phyloP scores from a whole-genome alignment of 2,113 vertebrate genomes.

The Dolichotis patagonum region DNA sequence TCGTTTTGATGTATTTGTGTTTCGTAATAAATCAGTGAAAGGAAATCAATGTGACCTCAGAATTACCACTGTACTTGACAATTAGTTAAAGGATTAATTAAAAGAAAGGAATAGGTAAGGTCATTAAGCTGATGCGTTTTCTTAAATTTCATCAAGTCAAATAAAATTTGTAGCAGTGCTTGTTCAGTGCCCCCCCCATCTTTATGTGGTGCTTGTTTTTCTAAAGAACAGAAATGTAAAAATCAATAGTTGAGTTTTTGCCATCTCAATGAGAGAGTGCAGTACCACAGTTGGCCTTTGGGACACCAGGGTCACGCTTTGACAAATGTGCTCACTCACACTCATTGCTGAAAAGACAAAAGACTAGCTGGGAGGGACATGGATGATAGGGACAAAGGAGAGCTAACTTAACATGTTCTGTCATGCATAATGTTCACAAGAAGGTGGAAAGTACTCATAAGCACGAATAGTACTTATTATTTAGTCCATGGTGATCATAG shows the following conservation, averaged over 20 bases:
- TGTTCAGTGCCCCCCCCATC: neutral
- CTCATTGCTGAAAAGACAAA: neutral
- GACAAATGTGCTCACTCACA: neutral
- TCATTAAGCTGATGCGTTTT: neutral
- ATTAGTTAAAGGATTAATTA: neutral
- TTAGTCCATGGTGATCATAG: neutral
- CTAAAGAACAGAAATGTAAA: neutral
- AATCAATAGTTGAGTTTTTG: slow-evolving; percentile 17
- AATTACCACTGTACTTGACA: neutral
- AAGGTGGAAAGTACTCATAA: neutral
- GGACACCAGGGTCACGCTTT: neutral
- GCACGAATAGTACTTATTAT: neutral
- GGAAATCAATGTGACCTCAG: slow-evolving; percentile 3
- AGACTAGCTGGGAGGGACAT: neutral
- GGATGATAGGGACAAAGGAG: slow-evolving; percentile 13
- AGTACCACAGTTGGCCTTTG: slow-evolving; percentile 44
- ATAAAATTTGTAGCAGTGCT: neutral
- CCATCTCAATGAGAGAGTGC: slow-evolving; percentile 8
- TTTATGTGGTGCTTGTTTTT: slow-evolving; percentile 39
- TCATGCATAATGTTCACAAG: neutral
- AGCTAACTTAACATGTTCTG: neutral
- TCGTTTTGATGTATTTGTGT: neutral
- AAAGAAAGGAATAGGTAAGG: neutral
- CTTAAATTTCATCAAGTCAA: neutral
- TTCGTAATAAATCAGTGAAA: neutral